Base-by-base conservation (phyloP, 2,888 invertebrate species). In the Oithona nana region DNA sequence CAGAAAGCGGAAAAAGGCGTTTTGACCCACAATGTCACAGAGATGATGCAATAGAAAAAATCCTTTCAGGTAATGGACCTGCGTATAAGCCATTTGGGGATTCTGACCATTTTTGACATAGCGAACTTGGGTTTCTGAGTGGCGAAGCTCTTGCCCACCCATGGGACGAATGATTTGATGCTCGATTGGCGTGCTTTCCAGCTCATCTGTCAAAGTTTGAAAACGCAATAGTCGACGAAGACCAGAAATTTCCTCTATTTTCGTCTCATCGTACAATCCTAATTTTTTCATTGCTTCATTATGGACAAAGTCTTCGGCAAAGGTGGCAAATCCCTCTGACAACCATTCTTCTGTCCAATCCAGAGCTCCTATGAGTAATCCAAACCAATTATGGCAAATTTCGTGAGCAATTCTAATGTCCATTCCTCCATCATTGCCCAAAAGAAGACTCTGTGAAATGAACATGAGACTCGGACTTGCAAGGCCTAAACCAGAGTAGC, bases 321-420 rank as follows among this genome's bases (percentile, higher is more conserved):
- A 75, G 4, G 74, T 74, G 55, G 74, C 74, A 67, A 75, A 74
- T n/a, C n/a, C 75, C 67, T 75, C 75, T 63, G 74, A 74, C 16
- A 75, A 67, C 75, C 75, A 75, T 66, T 75, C 75, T 67, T 75
- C 75, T 20, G 71, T 72, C 75, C 75, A 75, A 67, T 75, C 74
- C 30, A 67, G 64, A 3, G 75, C 73, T 20, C 75, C 75, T 61
- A 75, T 72, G 16, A 71, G 65, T 2, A 75, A 66, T 0, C 75
- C 75, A 68, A 75, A 75, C 75, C 75, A 75, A 1, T 71, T 71
- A 65, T 75, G 75, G 61, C 71, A 68, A n/a, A 75, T 61, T 67
- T 74, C 74, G 67, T 74, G 74, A 3, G 73, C 70, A 26, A 75
- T 56, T 20, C 73, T 66, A 24, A 69, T 66, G n/a, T 63, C 62